phyloP scores from a whole-genome alignment of 2,113 vertebrate genomes.

The Coturnix japonica region DNA sequence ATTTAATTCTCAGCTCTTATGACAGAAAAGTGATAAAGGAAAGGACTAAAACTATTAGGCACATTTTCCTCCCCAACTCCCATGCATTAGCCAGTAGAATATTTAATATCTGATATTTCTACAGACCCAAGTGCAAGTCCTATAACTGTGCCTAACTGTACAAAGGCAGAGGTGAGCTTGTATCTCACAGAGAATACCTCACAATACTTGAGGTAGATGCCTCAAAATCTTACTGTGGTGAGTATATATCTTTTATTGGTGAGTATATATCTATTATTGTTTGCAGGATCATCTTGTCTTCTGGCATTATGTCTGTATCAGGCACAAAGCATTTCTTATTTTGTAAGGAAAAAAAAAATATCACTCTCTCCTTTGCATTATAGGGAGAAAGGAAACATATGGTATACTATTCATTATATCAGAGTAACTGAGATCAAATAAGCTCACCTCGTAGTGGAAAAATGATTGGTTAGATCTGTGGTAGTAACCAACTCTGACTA shows the following conservation, averaged over 20 bases:
- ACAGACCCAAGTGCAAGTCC: not conserved
- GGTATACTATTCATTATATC: not conserved
- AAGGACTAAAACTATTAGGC: not conserved
- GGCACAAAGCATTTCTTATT: not conserved
- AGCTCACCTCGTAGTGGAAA: not conserved
- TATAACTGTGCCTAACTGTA: not conserved
- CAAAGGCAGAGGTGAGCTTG: not conserved
- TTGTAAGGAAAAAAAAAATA: not conserved
- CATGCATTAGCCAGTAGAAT: not conserved
- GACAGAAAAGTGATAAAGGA: not conserved
- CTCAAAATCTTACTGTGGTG: not conserved
- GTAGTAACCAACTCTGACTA: not conserved
- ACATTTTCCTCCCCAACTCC: not conserved
- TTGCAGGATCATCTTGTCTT: not conserved
- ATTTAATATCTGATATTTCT: not conserved
- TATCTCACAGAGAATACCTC: not conserved
- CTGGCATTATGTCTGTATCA: not conserved
- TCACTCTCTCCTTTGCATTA: not conserved
- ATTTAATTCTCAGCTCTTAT: not conserved
- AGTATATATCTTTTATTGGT: not conserved
- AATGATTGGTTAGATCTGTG: not conserved
- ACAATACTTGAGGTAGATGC: not conserved
- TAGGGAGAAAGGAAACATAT: not conserved
- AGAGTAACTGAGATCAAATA: not conserved
- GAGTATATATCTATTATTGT: not conserved